phyloP scores from a whole-genome alignment of 2,113 vertebrate genomes.

The Dryoscopus gambensis region DNA sequence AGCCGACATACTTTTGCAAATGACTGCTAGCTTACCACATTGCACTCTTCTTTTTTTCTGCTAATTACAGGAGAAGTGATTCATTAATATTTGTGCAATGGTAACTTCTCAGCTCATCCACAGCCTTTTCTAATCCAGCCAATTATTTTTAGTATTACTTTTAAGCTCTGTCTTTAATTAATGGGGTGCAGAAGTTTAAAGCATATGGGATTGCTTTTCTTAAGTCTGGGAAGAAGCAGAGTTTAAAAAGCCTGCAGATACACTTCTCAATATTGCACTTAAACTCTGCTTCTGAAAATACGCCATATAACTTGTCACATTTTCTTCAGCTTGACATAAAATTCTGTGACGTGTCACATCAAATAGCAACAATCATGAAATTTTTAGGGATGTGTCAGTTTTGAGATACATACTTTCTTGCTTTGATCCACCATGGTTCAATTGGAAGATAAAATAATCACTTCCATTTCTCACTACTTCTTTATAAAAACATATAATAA shows the following conservation, averaged over 20 bases:
- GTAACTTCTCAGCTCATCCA: slow-evolving; percentile 50
- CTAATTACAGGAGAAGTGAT: slow-evolving; percentile 56
- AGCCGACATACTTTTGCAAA: slow-evolving; percentile 1
- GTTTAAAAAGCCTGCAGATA: not conserved
- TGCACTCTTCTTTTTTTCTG: not conserved
- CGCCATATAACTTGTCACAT: not conserved
- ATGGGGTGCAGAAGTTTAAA: slow-evolving; percentile 53
- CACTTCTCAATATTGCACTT: not conserved
- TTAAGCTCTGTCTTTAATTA: slow-evolving; percentile 48
- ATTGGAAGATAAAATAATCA: slow-evolving; percentile 50
- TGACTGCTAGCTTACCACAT: not conserved
- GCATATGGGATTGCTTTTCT: slow-evolving; percentile 55
- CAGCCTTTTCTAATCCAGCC: slow-evolving; percentile 44
- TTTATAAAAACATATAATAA: slow-evolving; percentile 35
- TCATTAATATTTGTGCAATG: slow-evolving; percentile 60
- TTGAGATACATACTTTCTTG: slow-evolving; percentile 1
- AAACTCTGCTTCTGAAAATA: not conserved
- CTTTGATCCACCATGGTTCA: slow-evolving; percentile 24
- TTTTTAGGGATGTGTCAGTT: slow-evolving; percentile 33
- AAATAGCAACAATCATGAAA: slow-evolving; percentile 37
- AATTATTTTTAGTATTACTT: slow-evolving; percentile 59
- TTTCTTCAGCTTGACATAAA: slow-evolving; percentile 34
- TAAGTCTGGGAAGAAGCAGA: slow-evolving; percentile 1
- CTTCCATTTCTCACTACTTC: slow-evolving; percentile 15
- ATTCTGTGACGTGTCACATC: slow-evolving; percentile 1